phyloP scores from a whole-genome alignment of 2,888 invertebrate species.

The Heliconius hortense region DNA sequence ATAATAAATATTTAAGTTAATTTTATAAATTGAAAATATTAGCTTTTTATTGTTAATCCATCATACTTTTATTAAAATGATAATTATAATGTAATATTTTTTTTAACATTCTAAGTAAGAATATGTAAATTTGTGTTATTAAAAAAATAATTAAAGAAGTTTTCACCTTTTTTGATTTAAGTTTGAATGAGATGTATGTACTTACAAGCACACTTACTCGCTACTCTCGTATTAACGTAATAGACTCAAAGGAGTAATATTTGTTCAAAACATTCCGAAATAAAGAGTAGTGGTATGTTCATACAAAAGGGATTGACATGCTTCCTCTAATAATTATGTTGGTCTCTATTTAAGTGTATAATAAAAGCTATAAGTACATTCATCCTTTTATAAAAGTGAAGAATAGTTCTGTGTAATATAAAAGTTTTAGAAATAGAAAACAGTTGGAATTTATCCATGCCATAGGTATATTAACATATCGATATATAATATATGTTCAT shows the following conservation, averaged over 20 bases:
- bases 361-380: slow-evolving; percentile 39
- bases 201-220: slow-evolving; percentile 40
- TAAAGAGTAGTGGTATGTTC: slow-evolving; percentile 49
- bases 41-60: too few species aligned
- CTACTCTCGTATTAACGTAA: slow-evolving; percentile 48
- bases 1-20: background rate
- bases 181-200: slow-evolving; percentile 44
- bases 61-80: background rate
- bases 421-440: slow-evolving; percentile 27
- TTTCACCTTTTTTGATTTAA: slow-evolving; percentile 31
- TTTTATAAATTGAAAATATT: background rate
- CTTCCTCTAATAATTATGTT: slow-evolving; percentile 44
- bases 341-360: slow-evolving; percentile 40
- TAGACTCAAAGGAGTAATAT: slow-evolving; percentile 52
- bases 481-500: background rate
- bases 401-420: slow-evolving; percentile 33
- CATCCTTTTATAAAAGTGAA: slow-evolving; percentile 36
- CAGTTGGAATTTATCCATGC: background rate
- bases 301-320: slow-evolving; percentile 46
- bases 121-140: background rate
- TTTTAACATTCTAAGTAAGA: background rate
- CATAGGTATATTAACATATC: background rate
- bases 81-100: background rate
- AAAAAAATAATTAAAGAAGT: slow-evolving; percentile 24
- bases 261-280: slow-evolving; percentile 56